These are phyloP conservation scores for Eustalomyia histrio DNA, from an alignment of 2,888 invertebrate genomes.

Conservation along the genomic window DNA sequence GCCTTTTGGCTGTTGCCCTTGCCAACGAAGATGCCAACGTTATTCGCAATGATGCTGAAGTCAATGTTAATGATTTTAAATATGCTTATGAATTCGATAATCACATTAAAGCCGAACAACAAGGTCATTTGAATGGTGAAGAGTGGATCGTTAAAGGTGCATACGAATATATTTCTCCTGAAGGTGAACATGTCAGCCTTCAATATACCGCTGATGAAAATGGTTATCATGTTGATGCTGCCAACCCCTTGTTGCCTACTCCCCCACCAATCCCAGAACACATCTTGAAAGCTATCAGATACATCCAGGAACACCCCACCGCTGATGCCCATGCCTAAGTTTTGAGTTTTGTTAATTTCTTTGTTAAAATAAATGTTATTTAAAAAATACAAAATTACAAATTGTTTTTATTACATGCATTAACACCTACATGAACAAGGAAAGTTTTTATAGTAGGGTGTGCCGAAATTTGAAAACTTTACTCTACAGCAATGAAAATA, in stretches of 20 bases:
- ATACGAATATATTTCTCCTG: conserved; percentile 70
- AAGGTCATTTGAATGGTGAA: conserved; percentile 65
- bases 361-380: conserved; percentile 32
- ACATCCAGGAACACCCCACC: conserved; percentile 63
- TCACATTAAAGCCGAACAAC: conserved; percentile 68
- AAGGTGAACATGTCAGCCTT: conserved; percentile 68
- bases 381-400: not conserved
- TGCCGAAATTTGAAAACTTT: too few relatives aligned
- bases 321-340: conserved; percentile 34
- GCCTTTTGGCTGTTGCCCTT: conserved; percentile 70
- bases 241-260: conserved; percentile 62
- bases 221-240: conserved; percentile 67
- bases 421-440: too few relatives aligned
- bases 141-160: conserved; percentile 68
- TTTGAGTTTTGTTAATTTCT: conserved; percentile 4
- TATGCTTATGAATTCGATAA: conserved; percentile 70
- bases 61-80: conserved; percentile 69
- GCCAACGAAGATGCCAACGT: conserved; percentile 71
- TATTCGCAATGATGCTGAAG: conserved; percentile 69
- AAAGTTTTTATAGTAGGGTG: too few relatives aligned
- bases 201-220: conserved; percentile 70
- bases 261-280: conserved; percentile 63
- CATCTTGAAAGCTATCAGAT: conserved; percentile 60
- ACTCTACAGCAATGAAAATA: too few relatives aligned
- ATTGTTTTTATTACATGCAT: not conserved